Evolutionary conservation across 1,140 invertebrate genomes (phyloP), one percentile per base, ranked within the genome.

Genomic region (Bathynomus jamesi): DNA sequence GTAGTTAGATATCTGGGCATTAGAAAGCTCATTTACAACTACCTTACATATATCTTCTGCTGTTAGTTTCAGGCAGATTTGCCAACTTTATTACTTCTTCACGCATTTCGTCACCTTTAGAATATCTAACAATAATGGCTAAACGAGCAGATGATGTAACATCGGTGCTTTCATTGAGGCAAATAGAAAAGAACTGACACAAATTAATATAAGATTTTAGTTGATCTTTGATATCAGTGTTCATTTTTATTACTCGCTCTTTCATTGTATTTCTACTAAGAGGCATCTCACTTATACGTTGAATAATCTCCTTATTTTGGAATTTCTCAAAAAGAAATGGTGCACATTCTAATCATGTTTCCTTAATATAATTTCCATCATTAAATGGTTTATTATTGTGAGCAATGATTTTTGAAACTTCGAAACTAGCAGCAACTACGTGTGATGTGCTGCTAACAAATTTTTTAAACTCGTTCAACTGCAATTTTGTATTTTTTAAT

Each of bases 361-460:
- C 11, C 29, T 65, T 65, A 30, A 65, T 65, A 65, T 65, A 65
- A 24, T 25, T 28, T 28, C 64, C 64, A 65, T 65, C 28, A 65
- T 24, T 62, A 5, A 62, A 24, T 28, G 64, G 64, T 21, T 29
- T 65, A 28, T 28, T 28, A 65, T 65, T 24, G 25, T 65, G 7
- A 21, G 64, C 64, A 28, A 65, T 65, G 10, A 65, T 28, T 65
- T 65, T 65, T 65, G 64, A 65, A 65, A 65, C 28, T 28, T 65
- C 64, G 29, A 65, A 65, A 30, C 64, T 65, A 65, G 61, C 64
- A 28, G 64, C 64, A 65, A 65, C 64, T 65, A 65, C 25, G 64
- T 25, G 32, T n/a, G n/a, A n/a, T n/a, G n/a, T n/a, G n/a, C n/a
- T n/a, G n/a, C n/a, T n/a, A n/a, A n/a, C n/a, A n/a, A n/a, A n/a